These are phyloP conservation scores for Jaculus jaculus DNA, from an alignment of 2,113 vertebrate genomes.

Conservation along the genomic window DNA sequence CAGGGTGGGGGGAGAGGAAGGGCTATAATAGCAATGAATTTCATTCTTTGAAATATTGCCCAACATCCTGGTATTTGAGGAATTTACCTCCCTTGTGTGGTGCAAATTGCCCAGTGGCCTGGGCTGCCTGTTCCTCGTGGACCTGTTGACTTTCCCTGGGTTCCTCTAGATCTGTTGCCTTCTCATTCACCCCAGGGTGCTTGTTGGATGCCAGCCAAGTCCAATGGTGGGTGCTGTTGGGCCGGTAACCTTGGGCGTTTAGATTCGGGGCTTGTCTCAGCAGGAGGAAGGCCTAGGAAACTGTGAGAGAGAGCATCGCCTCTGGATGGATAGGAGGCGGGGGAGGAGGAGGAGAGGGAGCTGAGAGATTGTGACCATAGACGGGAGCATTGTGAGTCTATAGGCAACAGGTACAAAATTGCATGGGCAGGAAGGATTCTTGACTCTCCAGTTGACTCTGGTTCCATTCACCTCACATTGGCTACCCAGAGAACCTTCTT, in stretches of 20 bases:
- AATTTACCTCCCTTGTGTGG: slow-evolving; percentile 43
- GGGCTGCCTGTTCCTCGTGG: not conserved
- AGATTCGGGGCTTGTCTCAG: not conserved
- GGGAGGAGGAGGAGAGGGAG: not conserved
- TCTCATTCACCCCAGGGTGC: not conserved
- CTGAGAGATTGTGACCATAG: not conserved
- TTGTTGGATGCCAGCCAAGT: not conserved
- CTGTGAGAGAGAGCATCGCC: not conserved
- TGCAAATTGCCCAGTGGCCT: not conserved
- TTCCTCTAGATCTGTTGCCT: not conserved
- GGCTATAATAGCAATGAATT: slow-evolving; percentile 51
- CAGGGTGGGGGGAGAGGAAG: slow-evolving; percentile 61
- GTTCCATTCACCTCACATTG: not conserved
- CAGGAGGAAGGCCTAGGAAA: not conserved
- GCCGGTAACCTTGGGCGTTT: not conserved
- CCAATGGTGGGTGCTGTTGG: not conserved
- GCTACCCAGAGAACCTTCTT: not conserved
- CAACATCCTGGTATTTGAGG: slow-evolving; percentile 68
- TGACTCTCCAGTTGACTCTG: not conserved
- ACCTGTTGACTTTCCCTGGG: not conserved
- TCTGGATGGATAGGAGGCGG: not conserved
- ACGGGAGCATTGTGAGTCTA: not conserved
- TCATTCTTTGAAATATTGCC: slow-evolving; percentile 68
- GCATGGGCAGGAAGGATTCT: not conserved
- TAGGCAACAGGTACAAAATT: not conserved